These are phyloP conservation scores for Mico argentatus DNA, from an alignment of 2,797 vertebrate genomes.

Conservation along the genomic window DNA sequence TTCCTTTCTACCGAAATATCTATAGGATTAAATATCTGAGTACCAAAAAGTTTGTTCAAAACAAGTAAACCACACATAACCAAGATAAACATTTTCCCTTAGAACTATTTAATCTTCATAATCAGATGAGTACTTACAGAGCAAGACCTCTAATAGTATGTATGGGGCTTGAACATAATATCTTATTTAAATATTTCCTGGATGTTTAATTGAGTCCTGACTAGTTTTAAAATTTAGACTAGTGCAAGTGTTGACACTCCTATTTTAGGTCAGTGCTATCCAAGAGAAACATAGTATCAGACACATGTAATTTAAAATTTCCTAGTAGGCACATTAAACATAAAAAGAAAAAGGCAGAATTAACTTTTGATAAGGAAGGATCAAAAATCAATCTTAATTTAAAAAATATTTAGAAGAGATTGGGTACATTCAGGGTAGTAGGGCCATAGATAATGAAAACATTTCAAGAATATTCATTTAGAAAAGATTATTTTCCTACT, in stretches of 20 bases:
- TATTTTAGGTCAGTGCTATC: background rate
- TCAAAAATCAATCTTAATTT: constrained; percentile 17
- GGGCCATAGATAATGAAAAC: background rate
- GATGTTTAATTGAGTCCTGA: constrained; percentile 19
- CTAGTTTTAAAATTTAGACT: constrained; percentile 17
- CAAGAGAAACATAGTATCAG: background rate
- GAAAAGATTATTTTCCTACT: background rate
- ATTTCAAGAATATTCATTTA: background rate
- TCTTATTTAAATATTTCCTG: constrained; percentile 29
- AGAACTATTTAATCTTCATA: background rate
- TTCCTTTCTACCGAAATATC: background rate
- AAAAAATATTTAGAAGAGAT: background rate
- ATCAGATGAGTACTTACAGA: background rate
- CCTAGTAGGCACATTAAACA: background rate
- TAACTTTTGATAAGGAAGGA: background rate
- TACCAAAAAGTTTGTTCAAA: background rate
- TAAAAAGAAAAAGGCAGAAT: background rate
- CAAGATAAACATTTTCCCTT: background rate
- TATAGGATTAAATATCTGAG: constrained; percentile 17
- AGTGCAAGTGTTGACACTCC: background rate
- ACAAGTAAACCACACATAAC: background rate
- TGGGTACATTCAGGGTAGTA: no score
- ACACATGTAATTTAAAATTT: background rate
- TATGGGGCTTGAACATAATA: background rate
- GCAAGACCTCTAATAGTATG: background rate